Evolutionary conservation across 2,888 invertebrate species (phyloP).

Genomic region (Corbicula japonica): DNA sequence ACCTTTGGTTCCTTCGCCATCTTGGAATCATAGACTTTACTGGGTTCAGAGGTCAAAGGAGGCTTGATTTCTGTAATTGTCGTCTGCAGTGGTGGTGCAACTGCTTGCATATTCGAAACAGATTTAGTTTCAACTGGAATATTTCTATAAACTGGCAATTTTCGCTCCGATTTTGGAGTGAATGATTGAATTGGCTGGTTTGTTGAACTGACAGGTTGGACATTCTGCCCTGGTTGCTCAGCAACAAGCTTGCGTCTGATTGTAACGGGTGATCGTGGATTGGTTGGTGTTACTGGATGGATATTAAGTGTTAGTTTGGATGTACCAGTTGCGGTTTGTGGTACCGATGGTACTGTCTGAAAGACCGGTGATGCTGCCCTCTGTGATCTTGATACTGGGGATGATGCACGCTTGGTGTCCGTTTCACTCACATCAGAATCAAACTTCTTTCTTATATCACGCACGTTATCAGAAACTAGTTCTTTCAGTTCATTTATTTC

Average conservation of each 20-base stretch:
- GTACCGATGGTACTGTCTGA: neutral
- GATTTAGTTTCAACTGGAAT: slow-evolving; percentile 39
- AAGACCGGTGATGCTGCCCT: neutral
- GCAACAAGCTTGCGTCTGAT: slow-evolving; percentile 44
- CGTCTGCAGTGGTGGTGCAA: neutral
- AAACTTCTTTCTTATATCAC: slow-evolving; percentile 71
- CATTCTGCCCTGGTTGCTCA: too few species aligned
- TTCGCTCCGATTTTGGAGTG: slow-evolving; percentile 48
- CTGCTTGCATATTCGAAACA: neutral
- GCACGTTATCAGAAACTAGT: slow-evolving; percentile 72
- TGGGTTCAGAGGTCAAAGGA: neutral
- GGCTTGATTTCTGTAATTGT: slow-evolving; percentile 20
- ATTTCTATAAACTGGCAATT: slow-evolving; percentile 31
- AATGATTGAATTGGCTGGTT: too few species aligned
- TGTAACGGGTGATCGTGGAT: slow-evolving; percentile 41
- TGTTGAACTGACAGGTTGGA: too few species aligned
- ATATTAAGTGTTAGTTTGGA: slow-evolving; percentile 49
- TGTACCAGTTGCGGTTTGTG: slow-evolving; percentile 6
- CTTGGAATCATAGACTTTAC: too few species aligned
- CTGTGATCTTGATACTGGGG: slow-evolving; percentile 49
- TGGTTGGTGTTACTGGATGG: slow-evolving; percentile 48
- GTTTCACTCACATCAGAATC: slow-evolving; percentile 75
- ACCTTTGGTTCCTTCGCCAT: too few species aligned
- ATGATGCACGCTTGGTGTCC: slow-evolving; percentile 62
- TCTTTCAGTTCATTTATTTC: slow-evolving; percentile 76